Conservation (phyloP, 1,140 invertebrate species). For the Nilaparvata lugens region DNA sequence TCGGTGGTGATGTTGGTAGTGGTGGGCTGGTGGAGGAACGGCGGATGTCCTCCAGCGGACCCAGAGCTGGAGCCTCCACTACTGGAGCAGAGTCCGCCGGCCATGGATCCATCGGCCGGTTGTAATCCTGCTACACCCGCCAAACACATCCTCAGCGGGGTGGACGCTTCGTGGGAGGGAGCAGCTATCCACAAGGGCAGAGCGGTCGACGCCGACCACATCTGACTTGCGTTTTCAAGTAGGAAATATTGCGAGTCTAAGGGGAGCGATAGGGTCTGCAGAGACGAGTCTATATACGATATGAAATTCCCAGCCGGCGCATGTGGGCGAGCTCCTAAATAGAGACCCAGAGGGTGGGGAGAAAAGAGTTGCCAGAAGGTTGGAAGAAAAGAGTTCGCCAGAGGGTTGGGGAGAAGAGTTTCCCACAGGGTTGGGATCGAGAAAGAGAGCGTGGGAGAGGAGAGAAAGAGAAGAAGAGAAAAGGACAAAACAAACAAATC, state of each 20-base stretch:
- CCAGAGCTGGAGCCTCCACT: slow-evolving; percentile 13
- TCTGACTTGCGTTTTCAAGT: slow-evolving; percentile 8
- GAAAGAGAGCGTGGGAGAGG: slow-evolving; percentile 12
- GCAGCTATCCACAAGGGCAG: slow-evolving; percentile 6
- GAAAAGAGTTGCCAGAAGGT: slow-evolving; percentile 3
- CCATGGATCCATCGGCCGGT: neutral
- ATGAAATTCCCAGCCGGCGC: slow-evolving; percentile 9
- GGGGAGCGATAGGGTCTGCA: neutral
- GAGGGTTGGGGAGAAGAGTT: slow-evolving; percentile 3
- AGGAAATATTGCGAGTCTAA: slow-evolving; percentile 14
- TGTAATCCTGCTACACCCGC: neutral
- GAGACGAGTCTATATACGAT: slow-evolving; percentile 9
- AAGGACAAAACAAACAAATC: slow-evolving; percentile 10
- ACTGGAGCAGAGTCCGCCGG: slow-evolving; percentile 10
- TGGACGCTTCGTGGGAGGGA: neutral
- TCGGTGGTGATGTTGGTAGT: slow-evolving; percentile 39
- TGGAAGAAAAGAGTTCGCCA: slow-evolving; percentile 5
- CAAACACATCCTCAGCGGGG: slow-evolving; percentile 15
- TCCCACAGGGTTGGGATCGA: neutral
- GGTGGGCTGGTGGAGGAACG: slow-evolving; percentile 2
- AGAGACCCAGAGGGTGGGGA: slow-evolving; percentile 7
- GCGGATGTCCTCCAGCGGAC: neutral
- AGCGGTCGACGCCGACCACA: slow-evolving; percentile 10
- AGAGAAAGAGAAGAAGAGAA: slow-evolving; percentile 14
- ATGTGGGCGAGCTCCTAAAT: slow-evolving; percentile 11